Evolutionary conservation across 2,888 invertebrate species (phyloP).

Genomic region (Amiota communis): DNA sequence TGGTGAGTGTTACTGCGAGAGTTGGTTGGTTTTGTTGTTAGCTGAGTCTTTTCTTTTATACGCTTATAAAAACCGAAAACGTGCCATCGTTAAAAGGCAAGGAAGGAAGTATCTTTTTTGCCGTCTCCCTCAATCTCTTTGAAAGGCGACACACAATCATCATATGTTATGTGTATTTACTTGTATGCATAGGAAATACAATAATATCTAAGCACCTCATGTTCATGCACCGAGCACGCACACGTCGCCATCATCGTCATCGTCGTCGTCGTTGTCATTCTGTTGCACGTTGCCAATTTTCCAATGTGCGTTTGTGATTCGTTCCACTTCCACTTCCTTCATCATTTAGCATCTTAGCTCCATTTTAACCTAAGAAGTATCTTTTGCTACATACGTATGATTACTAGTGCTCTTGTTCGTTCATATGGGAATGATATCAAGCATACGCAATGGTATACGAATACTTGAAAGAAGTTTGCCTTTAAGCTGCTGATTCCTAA

Average conservation of each 20-base stretch:
- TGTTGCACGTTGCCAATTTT: not conserved
- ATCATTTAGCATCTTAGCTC: not conserved
- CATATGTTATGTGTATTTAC: constrained; percentile 1
- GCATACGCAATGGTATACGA: constrained; percentile 55
- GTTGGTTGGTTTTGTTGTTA: not conserved
- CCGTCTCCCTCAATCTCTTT: too few relatives aligned
- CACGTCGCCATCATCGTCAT: not conserved
- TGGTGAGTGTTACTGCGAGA: not conserved
- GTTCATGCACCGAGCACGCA: not conserved
- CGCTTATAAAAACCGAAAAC: constrained; percentile 26
- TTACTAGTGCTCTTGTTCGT: constrained; percentile 31
- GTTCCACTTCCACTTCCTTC: not conserved
- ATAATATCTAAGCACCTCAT: not conserved
- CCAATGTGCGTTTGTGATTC: constrained; percentile 3
- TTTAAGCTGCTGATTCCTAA: not conserved
- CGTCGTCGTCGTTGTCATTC: too few relatives aligned
- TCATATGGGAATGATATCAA: constrained; percentile 54
- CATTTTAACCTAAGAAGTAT: too few relatives aligned
- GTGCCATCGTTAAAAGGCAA: constrained; percentile 25
- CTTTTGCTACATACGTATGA: too few relatives aligned
- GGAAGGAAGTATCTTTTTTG: not conserved
- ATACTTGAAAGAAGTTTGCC: not conserved
- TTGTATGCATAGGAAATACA: not conserved
- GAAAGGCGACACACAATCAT: not conserved
- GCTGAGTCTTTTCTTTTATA: not conserved